phyloP scores from a whole-genome alignment of 2,113 vertebrate genomes.

The Indicator indicator region DNA sequence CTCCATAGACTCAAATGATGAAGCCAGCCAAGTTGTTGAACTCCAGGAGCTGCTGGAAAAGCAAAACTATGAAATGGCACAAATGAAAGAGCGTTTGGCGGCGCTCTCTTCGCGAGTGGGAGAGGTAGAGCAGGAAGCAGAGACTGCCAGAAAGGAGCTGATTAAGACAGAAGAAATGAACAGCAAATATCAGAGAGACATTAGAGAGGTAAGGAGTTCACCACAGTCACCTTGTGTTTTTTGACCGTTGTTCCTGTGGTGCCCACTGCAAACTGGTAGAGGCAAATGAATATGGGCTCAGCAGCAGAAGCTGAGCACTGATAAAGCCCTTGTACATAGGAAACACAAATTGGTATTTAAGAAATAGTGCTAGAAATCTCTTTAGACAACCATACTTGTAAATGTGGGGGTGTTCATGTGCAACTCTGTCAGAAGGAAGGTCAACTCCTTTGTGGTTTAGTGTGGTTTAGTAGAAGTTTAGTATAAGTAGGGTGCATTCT shows the following conservation, averaged over 20 bases:
- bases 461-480: background rate
- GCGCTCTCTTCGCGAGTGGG: constrained; percentile 92
- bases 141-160: constrained; percentile 95
- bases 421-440: background rate
- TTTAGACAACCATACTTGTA: background rate
- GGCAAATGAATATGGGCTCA: no score
- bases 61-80: constrained; percentile 97
- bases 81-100: constrained; percentile 98
- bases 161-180: constrained; percentile 99
- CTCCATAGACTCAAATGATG: constrained; percentile 92
- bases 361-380: background rate
- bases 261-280: background rate
- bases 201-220: constrained; percentile 88
- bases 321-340: background rate
- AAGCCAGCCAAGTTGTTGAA: constrained; percentile 93
- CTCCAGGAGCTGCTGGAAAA: constrained; percentile 97
- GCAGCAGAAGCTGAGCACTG: background rate
- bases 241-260: background rate
- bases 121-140: constrained; percentile 97
- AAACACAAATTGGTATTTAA: background rate
- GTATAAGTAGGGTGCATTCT: background rate
- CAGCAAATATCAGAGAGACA: constrained; percentile 97
- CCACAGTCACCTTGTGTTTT: background rate
- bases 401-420: background rate
- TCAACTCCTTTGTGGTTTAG: background rate